phyloP scores from a whole-genome alignment of 2,888 invertebrate species.

The Nipponacmea schrenckii region DNA sequence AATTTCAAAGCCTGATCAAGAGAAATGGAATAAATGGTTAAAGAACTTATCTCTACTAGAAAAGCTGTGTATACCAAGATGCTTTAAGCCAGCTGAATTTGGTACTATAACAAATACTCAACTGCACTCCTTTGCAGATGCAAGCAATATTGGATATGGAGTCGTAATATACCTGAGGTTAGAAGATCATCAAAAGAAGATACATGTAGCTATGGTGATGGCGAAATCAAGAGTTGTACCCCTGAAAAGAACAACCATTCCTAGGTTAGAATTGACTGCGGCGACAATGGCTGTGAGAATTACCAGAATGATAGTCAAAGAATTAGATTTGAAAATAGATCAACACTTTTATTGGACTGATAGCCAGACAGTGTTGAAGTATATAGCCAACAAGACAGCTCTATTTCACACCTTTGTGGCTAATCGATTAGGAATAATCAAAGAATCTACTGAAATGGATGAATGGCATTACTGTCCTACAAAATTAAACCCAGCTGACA shows the following conservation, averaged over 20 bases:
- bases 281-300: slow-evolving; percentile 19
- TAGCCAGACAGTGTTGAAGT: too few relatives aligned
- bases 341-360: too few relatives aligned
- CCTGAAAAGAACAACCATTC: slow-evolving; percentile 23
- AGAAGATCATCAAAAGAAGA: background rate
- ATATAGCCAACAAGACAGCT: too few relatives aligned
- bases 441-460: slow-evolving; percentile 7
- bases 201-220: slow-evolving; percentile 22
- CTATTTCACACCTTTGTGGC: too few relatives aligned
- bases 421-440: too few relatives aligned
- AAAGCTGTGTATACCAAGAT: too few relatives aligned
- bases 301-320: too few relatives aligned
- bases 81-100: background rate
- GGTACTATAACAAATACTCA: background rate
- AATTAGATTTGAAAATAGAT: too few relatives aligned
- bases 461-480: slow-evolving; percentile 10
- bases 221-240: slow-evolving; percentile 25
- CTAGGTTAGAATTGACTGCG: slow-evolving; percentile 23
- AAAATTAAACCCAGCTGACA: slow-evolving; percentile 5
- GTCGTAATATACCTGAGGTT: background rate
- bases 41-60: too few relatives aligned
- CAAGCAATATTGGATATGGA: slow-evolving; percentile 13
- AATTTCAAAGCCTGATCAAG: too few relatives aligned
- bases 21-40: too few relatives aligned
- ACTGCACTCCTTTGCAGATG: slow-evolving; percentile 8